phyloP scores from a whole-genome alignment of 2,888 invertebrate genomes.

The Eulithis testata region DNA sequence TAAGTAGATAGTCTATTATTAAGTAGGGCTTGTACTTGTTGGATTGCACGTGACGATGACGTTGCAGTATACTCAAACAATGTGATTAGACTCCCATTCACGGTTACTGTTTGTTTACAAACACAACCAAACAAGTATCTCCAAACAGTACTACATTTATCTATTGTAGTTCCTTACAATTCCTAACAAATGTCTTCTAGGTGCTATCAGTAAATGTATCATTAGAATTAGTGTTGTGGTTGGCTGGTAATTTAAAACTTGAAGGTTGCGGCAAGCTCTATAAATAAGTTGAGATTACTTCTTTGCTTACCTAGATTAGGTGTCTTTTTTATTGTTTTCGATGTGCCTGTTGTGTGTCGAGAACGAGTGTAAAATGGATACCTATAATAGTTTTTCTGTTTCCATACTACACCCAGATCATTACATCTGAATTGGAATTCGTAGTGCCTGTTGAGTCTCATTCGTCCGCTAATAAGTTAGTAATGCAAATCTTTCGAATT shows the following conservation, averaged over 20 bases:
- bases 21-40: not conserved
- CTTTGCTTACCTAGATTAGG: not conserved
- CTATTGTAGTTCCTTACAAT: conserved; percentile 30
- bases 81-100: conserved; percentile 53
- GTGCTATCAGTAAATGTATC: conserved; percentile 11
- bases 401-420: too few species aligned
- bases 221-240: conserved; percentile 10
- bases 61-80: conserved; percentile 63
- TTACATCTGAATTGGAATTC: too few species aligned
- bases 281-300: not conserved
- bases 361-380: not conserved
- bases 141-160: conserved; percentile 17
- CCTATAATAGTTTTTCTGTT: too few species aligned
- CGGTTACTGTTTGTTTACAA: conserved; percentile 43
- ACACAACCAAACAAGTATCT: conserved; percentile 41
- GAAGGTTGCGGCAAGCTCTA: conserved; percentile 13
- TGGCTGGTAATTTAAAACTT: conserved; percentile 18
- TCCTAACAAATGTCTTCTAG: conserved; percentile 16
- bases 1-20: too few species aligned
- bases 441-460: too few species aligned
- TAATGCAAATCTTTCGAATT: too few species aligned
- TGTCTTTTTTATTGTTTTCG: not conserved
- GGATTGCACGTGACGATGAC: conserved; percentile 66
- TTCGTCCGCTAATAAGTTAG: too few species aligned
- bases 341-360: not conserved